Percentiles rank a stretch among this genome's conserved stretches.
Conservation (phyloP, 92 coral and sea anemone genomes). For the Zoanthus sansibaricus region DNA sequence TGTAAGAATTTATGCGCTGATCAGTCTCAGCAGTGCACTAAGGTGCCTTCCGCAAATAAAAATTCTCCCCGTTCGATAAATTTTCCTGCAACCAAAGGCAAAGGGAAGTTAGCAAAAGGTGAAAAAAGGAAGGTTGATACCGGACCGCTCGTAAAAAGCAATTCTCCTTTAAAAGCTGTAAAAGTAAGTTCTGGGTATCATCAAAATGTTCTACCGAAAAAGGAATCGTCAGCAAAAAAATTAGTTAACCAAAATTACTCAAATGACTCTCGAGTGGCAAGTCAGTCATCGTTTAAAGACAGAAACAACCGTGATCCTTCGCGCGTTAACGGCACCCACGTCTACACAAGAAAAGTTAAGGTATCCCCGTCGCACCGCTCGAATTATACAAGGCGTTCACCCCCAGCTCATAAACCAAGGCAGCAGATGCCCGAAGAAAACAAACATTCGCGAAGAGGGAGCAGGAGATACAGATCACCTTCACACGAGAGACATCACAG, state of each 20-base stretch:
- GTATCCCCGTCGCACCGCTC: neutral
- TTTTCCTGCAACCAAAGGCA: neutral
- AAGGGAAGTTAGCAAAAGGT: neutral
- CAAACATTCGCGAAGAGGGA: neutral
- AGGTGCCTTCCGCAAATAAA: conserved; percentile 13
- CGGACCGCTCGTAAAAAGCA: neutral
- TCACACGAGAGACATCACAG: neutral
- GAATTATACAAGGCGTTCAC: neutral
- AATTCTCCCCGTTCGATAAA: neutral
- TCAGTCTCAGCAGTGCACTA: conserved; percentile 28
- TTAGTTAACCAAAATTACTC: neutral
- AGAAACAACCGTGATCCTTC: neutral
- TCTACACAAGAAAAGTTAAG: neutral
- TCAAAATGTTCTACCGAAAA: neutral
- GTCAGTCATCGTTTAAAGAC: neutral
- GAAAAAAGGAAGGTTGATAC: neutral
- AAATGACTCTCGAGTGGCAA: neutral
- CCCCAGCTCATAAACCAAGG: neutral
- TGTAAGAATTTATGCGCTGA: neutral
- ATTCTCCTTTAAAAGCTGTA: neutral
- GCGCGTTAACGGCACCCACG: neutral
- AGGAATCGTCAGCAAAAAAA: neutral
- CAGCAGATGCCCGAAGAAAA: neutral
- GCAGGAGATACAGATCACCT: neutral
- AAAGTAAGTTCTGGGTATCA: neutral